Evolutionary conservation across 2,113 vertebrate genomes (phyloP).

Genomic region (Willisornis vidua): DNA sequence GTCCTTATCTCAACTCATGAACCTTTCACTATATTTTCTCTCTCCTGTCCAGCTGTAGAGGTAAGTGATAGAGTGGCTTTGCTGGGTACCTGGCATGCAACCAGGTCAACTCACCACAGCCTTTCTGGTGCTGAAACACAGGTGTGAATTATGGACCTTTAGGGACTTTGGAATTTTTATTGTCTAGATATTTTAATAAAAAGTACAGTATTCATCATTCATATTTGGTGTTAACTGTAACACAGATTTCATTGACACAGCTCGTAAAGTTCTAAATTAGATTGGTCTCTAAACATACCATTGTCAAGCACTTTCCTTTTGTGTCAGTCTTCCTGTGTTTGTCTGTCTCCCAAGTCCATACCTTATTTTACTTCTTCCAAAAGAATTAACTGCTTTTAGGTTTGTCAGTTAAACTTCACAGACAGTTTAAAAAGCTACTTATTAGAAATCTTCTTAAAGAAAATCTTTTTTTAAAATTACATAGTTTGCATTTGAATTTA

Average conservation of each 20-base stretch:
- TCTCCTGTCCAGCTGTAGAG: neutral
- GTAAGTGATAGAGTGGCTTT: neutral
- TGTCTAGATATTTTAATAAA: neutral
- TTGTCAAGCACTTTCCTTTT: neutral
- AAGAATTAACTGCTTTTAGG: constrained; percentile 5
- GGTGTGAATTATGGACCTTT: neutral
- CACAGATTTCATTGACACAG: neutral
- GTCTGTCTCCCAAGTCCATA: neutral
- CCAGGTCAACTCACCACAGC: neutral
- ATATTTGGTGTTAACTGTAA: neutral
- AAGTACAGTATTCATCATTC: neutral
- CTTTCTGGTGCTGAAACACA: neutral
- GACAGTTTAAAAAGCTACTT: constrained; percentile 19
- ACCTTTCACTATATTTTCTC: neutral
- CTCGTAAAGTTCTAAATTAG: neutral
- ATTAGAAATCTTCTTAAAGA: constrained; percentile 25
- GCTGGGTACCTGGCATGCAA: fast-evolving
- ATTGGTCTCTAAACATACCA: neutral
- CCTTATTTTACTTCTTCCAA: neutral
- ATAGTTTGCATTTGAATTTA: constrained; percentile 4
- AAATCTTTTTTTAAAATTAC: constrained; percentile 42
- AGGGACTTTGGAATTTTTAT: neutral
- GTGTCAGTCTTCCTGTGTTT: neutral
- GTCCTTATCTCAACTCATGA: neutral
- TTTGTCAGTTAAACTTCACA: constrained; percentile 20